Conservation (phyloP, 1,140 invertebrate species). For the Bradysia coprophila region DNA sequence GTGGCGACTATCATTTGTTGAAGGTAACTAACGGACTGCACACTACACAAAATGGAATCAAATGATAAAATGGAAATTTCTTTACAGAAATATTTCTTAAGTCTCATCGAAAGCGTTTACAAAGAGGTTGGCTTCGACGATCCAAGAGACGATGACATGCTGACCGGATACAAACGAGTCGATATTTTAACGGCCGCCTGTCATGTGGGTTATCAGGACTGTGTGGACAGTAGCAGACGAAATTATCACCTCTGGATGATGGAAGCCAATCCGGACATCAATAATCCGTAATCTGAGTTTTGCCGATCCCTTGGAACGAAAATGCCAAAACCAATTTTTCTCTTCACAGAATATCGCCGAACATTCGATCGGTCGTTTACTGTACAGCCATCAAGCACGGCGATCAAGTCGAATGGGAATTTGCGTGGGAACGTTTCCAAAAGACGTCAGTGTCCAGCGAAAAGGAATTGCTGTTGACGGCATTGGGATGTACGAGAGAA, state of each 20-base stretch:
- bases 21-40: conserved; percentile 34
- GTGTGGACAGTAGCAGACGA: conserved; percentile 41
- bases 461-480: conserved; percentile 49
- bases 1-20: conserved; percentile 49
- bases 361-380: conserved; percentile 61
- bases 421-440: conserved; percentile 57
- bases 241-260: conserved; percentile 53
- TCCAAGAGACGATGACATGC: conserved; percentile 35
- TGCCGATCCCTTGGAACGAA: no score
- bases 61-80: no score
- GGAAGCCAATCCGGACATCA: conserved; percentile 41
- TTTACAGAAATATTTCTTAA: conserved; percentile 43
- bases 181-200: conserved; percentile 51
- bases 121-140: conserved; percentile 43
- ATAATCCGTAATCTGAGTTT: conserved; percentile 44
- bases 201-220: conserved; percentile 43
- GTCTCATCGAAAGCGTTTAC: conserved; percentile 42
- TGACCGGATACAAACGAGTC: conserved; percentile 45
- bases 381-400: conserved; percentile 68
- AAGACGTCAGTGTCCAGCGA: conserved; percentile 55
- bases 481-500: conserved; percentile 59
- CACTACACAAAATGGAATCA: no score
- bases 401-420: conserved; percentile 65
- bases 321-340: no score
- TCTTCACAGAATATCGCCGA: conserved; percentile 53